A percentile compares a stretch with the other conserved stretches of the same genome.
These are phyloP conservation scores for Eublepharis macularius DNA, from an alignment of 2,113 vertebrate species.

Conservation along the genomic window DNA sequence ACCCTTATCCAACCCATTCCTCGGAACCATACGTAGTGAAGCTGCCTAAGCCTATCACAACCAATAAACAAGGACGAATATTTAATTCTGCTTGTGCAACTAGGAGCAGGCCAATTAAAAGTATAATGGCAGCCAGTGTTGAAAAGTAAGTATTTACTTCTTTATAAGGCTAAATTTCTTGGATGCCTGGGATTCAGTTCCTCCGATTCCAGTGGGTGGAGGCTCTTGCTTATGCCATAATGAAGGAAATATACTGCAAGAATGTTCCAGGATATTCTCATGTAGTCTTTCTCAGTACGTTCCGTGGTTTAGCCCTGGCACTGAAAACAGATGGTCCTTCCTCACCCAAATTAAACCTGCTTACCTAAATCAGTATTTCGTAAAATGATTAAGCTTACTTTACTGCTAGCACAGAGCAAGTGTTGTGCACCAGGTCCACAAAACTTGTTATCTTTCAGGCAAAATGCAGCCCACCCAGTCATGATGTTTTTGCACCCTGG, in stretches of 20 bases:
- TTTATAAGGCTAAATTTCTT: neutral
- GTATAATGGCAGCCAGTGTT: conserved; percentile 80
- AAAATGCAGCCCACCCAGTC: neutral
- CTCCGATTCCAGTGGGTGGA: neutral
- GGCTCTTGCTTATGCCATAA: neutral
- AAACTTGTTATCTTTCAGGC: neutral
- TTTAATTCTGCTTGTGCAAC: conserved; percentile 78
- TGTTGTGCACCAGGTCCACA: neutral
- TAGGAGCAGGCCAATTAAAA: conserved; percentile 80
- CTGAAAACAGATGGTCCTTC: neutral
- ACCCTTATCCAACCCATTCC: conserved; percentile 78
- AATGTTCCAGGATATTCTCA: neutral
- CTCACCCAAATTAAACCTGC: neutral
- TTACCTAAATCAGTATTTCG: neutral
- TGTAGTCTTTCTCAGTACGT: neutral
- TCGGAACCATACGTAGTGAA: conserved; percentile 68
- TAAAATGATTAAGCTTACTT: neutral
- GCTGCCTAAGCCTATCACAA: conserved; percentile 19
- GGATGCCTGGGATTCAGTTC: neutral
- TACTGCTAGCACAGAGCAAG: neutral
- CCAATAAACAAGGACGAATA: conserved; percentile 58
- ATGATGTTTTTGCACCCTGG: neutral
- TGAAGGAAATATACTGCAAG: neutral
- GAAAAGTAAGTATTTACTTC: conserved; percentile 73
- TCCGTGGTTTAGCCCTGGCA: neutral